phyloP scores from a whole-genome alignment of 2,113 vertebrate species.

The Nettapus auritus region DNA sequence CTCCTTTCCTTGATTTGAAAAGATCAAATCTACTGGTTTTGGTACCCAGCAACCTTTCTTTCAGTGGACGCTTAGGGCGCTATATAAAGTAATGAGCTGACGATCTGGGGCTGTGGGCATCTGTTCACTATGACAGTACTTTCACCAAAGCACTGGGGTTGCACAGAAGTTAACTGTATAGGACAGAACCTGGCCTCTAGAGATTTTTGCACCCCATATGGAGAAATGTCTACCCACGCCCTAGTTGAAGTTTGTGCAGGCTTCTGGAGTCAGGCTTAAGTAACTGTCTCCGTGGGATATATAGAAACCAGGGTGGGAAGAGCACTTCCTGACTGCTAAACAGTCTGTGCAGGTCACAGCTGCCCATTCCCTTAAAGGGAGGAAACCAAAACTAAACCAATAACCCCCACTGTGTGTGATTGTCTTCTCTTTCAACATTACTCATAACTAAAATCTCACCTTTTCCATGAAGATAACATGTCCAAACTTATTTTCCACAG shows the following conservation, averaged over 20 bases:
- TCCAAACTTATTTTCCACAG: background rate
- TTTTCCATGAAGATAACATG: background rate
- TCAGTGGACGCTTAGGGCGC: background rate
- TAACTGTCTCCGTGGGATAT: background rate
- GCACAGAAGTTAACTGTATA: constrained; percentile 48
- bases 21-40: background rate
- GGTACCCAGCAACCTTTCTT: background rate
- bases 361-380: background rate
- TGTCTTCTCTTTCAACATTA: background rate
- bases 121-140: background rate
- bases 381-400: background rate
- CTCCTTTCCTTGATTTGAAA: background rate
- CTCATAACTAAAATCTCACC: background rate
- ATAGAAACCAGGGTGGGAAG: constrained; percentile 46
- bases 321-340: constrained; percentile 33
- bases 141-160: constrained; percentile 19
- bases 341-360: constrained; percentile 15
- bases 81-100: constrained; percentile 47
- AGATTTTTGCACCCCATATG: constrained; percentile 55
- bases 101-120: background rate
- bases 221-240: constrained; percentile 19
- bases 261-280: constrained; percentile 38
- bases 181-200: constrained; percentile 60
- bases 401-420: background rate
- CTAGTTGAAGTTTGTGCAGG: constrained; percentile 26